Percentiles rank a stretch among this genome's conserved stretches.
Evolutionary conservation across 2,113 vertebrate genomes (phyloP).

Genomic region (Phainopepla nitens): DNA sequence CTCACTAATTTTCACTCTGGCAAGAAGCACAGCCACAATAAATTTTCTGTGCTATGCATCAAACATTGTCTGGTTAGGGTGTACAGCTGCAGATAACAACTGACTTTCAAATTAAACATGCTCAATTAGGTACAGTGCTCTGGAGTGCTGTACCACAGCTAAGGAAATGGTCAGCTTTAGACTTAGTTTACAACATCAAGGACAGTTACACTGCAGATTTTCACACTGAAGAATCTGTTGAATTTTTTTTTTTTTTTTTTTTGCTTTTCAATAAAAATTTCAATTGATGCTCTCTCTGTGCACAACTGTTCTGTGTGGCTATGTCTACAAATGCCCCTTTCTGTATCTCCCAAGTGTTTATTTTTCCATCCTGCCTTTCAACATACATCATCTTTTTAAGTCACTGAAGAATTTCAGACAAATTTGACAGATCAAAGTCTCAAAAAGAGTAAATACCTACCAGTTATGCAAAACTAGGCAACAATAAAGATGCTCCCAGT

Average conservation of each 20-base stretch:
- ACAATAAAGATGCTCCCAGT: neutral
- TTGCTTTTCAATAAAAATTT: neutral
- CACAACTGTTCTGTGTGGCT: neutral
- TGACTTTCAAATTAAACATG: conserved; percentile 30
- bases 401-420: neutral
- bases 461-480: neutral
- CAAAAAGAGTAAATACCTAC: neutral
- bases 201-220: neutral
- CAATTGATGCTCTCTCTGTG: neutral
- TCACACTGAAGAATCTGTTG: neutral
- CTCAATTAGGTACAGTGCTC: neutral
- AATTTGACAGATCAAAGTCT: neutral
- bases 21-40: neutral
- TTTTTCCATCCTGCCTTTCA: neutral
- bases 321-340: neutral
- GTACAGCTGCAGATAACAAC: conserved; percentile 2
- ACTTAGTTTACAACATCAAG: neutral
- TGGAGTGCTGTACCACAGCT: neutral
- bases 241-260: neutral
- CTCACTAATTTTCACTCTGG: neutral
- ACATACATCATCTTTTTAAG: neutral
- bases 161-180: neutral
- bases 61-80: neutral
- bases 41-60: neutral
- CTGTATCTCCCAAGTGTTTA: neutral